A percentile compares a stretch with the other conserved stretches of the same genome.
These are phyloP conservation scores for Callithrix jacchus DNA, from an alignment of 2,113 vertebrate species.

Conservation along the genomic window DNA sequence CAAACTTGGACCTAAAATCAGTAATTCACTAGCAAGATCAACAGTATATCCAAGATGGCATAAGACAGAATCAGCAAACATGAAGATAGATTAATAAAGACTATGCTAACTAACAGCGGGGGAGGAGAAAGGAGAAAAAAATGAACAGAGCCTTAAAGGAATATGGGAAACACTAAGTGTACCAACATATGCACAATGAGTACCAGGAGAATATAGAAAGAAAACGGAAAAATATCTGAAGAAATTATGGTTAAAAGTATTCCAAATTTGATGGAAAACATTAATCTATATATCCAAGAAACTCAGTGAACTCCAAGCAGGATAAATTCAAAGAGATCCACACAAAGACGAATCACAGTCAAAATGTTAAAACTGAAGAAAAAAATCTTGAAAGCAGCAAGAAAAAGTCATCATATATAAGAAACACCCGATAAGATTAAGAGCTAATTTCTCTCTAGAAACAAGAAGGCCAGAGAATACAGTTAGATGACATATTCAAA, in stretches of 20 bases:
- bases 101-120: background rate
- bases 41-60: background rate
- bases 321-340: background rate
- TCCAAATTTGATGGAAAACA: background rate
- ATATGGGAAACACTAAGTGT: background rate
- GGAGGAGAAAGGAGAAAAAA: background rate
- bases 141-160: background rate
- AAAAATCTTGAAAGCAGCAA: background rate
- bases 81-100: background rate
- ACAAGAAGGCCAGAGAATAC: background rate
- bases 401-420: background rate
- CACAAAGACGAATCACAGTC: background rate
- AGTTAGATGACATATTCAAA: background rate
- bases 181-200: background rate
- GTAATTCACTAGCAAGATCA: background rate
- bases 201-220: background rate
- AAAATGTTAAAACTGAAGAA: background rate
- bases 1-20: background rate
- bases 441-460: background rate
- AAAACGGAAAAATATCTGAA: background rate
- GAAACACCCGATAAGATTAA: background rate
- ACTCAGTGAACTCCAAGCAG: background rate
- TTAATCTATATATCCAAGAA: background rate
- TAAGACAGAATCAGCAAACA: background rate
- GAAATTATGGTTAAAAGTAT: background rate